A percentile compares a stretch with the other conserved stretches of the same genome.
Conservation (phyloP, 2,888 invertebrate species). For the Anarsia innoxiella region DNA sequence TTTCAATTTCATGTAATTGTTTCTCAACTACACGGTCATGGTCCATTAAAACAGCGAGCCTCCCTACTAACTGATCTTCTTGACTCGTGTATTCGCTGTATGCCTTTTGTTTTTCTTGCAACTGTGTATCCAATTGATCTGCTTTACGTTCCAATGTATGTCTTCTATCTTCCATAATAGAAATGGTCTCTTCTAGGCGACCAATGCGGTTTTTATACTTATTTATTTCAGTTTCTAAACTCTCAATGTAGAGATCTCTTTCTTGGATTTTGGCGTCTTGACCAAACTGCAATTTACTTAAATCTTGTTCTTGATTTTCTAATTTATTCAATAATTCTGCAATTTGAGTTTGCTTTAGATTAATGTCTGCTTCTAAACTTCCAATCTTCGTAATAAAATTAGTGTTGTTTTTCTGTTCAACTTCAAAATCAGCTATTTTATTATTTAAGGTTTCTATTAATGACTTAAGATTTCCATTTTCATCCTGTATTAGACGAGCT, state of each 20-base stretch:
- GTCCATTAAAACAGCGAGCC: constrained; percentile 76
- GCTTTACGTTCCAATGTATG: constrained; percentile 76
- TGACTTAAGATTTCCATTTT: constrained; percentile 36
- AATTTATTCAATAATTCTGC: constrained; percentile 44
- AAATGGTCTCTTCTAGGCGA: constrained; percentile 79
- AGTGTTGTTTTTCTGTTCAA: constrained; percentile 55
- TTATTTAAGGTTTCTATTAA: constrained; percentile 53
- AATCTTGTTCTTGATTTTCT: constrained; percentile 45
- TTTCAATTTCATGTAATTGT: constrained; percentile 75
- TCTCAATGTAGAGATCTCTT: constrained; percentile 83
- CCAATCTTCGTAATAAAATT: constrained; percentile 56
- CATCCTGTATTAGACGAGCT: constrained; percentile 34
- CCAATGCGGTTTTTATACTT: constrained; percentile 78
- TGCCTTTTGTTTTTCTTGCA: constrained; percentile 75
- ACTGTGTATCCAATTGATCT: constrained; percentile 75
- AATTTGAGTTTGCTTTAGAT: constrained; percentile 52
- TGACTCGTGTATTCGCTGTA: constrained; percentile 76
- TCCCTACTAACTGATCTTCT: constrained; percentile 78
- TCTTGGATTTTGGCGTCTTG: constrained; percentile 83
- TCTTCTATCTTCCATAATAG: constrained; percentile 76
- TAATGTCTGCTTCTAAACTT: constrained; percentile 49
- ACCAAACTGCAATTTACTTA: constrained; percentile 57
- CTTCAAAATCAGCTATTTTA: constrained; percentile 56
- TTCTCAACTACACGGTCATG: constrained; percentile 79
- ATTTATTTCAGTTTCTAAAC: constrained; percentile 78